These are phyloP conservation scores for Agrochola circellaris DNA, from an alignment of 2,888 invertebrate species.

Conservation along the genomic window DNA sequence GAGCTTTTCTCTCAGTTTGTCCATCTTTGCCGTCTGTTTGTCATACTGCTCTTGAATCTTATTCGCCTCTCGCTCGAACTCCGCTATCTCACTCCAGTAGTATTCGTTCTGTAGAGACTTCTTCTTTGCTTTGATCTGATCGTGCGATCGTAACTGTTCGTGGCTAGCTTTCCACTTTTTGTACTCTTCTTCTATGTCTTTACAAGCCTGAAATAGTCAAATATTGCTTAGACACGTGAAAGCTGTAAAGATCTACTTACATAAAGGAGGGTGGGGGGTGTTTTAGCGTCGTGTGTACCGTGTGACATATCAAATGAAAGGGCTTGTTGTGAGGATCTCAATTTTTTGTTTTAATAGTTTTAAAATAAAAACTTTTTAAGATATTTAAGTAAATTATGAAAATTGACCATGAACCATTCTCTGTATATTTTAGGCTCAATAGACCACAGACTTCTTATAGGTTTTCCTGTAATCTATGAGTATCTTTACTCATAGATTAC, in stretches of 20 bases:
- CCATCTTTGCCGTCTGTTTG: conserved; percentile 84
- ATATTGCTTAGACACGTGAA: background rate
- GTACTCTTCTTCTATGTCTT: conserved; percentile 85
- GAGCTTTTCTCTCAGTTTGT: conserved; percentile 80
- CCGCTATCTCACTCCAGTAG: conserved; percentile 87
- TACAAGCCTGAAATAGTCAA: conserved; percentile 75
- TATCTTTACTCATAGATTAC: too few species aligned
- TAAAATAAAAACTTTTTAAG: too few species aligned
- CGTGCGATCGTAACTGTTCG: conserved; percentile 89
- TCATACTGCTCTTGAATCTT: conserved; percentile 84
- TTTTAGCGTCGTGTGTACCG: too few species aligned
- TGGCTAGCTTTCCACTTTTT: conserved; percentile 90
- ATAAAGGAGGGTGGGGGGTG: too few species aligned
- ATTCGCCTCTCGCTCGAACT: conserved; percentile 78
- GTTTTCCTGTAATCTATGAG: too few species aligned
- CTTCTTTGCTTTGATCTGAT: conserved; percentile 87
- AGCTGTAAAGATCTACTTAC: background rate
- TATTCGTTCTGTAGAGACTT: conserved; percentile 90
- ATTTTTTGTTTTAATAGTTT: too few species aligned
- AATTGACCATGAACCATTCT: too few species aligned
- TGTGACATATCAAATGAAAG: too few species aligned
- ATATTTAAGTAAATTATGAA: too few species aligned
- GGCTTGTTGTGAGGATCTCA: too few species aligned
- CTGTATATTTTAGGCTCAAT: too few species aligned
- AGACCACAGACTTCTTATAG: too few species aligned